phyloP scores from a whole-genome alignment of 2,888 invertebrate genomes.

The Andrena bucephala region DNA sequence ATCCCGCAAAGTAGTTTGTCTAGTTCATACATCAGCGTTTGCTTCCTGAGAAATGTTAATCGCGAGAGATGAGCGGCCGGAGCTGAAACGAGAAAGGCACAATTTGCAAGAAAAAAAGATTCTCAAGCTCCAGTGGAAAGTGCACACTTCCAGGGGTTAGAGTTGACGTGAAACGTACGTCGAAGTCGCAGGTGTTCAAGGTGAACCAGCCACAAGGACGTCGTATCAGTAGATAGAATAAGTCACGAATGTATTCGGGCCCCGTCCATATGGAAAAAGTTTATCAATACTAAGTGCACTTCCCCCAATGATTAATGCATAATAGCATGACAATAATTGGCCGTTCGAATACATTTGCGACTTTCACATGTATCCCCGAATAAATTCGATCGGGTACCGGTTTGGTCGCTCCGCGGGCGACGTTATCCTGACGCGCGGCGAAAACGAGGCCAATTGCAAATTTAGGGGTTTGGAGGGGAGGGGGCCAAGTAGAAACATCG shows the following conservation, averaged over 20 bases:
- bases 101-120: background rate
- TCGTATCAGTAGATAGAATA: background rate
- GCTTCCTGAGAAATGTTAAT: no score
- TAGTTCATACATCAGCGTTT: no score
- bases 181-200: background rate
- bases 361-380: constrained; percentile 14
- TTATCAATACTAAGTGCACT: background rate
- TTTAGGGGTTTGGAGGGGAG: constrained; percentile 13
- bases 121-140: background rate
- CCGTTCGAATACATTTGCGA: constrained; percentile 5
- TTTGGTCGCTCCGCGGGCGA: constrained; percentile 15
- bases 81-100: no score
- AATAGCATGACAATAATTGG: constrained; percentile 1
- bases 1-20: no score
- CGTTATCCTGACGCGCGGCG: constrained; percentile 25
- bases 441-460: constrained; percentile 60
- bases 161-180: background rate
- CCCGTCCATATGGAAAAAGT: background rate
- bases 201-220: background rate
- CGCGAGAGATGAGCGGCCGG: no score
- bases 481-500: constrained; percentile 37
- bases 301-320: background rate
- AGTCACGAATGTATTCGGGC: background rate
- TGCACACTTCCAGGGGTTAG: background rate
- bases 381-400: constrained; percentile 41